A percentile compares a stretch with the other conserved stretches of the same genome.
Conservation (phyloP, 2,113 vertebrate species). For the Murina feae region DNA sequence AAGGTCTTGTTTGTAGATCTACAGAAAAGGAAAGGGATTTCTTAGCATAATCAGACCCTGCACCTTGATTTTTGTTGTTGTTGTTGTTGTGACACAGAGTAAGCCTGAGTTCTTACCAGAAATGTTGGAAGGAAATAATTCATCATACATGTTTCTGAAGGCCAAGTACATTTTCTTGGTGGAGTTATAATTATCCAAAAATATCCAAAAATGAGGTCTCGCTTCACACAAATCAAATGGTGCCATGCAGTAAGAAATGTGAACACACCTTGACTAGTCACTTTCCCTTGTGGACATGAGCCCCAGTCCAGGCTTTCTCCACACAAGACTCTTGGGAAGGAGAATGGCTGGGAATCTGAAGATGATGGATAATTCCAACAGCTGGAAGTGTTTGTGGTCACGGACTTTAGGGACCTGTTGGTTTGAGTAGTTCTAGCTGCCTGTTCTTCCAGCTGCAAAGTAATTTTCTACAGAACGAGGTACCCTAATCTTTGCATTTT, state of each 20-base stretch:
- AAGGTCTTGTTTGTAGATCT: background rate
- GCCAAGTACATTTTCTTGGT: background rate
- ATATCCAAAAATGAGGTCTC: background rate
- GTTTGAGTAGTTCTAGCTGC: background rate
- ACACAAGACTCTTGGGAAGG: background rate
- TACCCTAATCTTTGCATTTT: background rate
- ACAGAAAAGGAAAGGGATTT: background rate
- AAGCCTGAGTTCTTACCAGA: background rate
- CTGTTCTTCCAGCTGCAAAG: background rate
- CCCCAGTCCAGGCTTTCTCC: background rate
- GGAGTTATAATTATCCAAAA: background rate
- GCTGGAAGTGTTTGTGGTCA: background rate
- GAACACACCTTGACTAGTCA: background rate
- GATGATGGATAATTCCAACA: background rate
- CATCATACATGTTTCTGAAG: background rate
- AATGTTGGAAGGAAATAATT: background rate
- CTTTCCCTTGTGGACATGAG: background rate
- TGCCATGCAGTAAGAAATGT: background rate
- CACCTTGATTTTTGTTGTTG: background rate
- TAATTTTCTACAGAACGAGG: background rate
- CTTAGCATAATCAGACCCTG: background rate
- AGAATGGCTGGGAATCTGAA: background rate
- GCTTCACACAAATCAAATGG: background rate
- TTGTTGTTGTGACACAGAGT: background rate
- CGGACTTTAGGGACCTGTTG: background rate